A percentile compares a stretch with the other conserved stretches of the same genome.
Conservation (phyloP, 2,797 vertebrate species). For the Typhlichthys eigenmanni region DNA sequence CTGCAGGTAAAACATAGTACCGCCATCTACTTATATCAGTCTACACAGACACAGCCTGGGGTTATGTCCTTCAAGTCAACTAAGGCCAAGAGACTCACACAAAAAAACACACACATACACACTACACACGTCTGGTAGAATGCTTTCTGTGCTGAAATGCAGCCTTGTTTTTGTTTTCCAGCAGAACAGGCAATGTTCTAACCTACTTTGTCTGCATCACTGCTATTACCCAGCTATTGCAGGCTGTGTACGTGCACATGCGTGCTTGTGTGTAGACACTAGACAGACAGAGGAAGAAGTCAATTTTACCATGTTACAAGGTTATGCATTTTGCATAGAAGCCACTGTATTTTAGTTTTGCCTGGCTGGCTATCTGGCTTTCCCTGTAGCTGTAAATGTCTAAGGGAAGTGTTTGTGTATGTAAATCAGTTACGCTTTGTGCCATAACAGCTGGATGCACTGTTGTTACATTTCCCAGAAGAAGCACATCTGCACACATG, state of each 20-base stretch:
- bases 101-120: conserved; percentile 9
- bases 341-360: background rate
- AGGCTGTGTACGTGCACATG: background rate
- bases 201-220: conserved; percentile 64
- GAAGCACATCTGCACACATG: too few species aligned
- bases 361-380: background rate
- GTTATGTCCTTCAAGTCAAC: conserved; percentile 47
- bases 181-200: conserved; percentile 66
- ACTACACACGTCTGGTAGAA: conserved; percentile 21
- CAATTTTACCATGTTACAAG: background rate
- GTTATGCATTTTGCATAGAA: conserved; percentile 5
- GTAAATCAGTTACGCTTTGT: background rate
- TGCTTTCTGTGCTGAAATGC: conserved; percentile 34
- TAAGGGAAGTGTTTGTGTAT: background rate
- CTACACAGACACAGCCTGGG: conserved; percentile 50
- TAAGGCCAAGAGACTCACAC: conserved; percentile 17
- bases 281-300: background rate
- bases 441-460: too few species aligned
- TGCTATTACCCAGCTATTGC: background rate
- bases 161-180: conserved; percentile 70
- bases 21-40: conserved; percentile 44
- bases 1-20: conserved; percentile 22
- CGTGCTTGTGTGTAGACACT: conserved; percentile 1
- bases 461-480: too few species aligned
- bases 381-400: background rate